Base-by-base conservation (phyloP, 2,888 invertebrate genomes). In the Pediacus dermestoides region DNA sequence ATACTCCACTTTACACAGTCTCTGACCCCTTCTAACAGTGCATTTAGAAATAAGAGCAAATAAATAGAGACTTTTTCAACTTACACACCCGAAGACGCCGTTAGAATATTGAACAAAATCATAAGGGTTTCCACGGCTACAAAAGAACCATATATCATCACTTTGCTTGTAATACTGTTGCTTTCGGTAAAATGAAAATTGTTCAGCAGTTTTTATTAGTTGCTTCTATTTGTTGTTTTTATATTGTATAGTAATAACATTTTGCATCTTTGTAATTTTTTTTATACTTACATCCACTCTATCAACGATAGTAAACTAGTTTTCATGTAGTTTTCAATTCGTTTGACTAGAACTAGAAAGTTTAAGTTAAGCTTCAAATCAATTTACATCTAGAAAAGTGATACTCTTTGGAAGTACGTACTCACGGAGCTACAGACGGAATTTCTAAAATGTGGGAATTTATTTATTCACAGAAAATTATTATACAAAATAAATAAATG, bases 101-200 rank as follows among this genome's bases (percentile, higher is more conserved):
- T 54, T 50, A 54, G 58, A 58, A 58, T 58, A 58, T 57, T 58
- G 57, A 58, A 55, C 49, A 39, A 48, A 50, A 50, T 53, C 56
- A 55, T 53, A 55, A 56, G 56, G 52, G 52, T 52, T 48, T 45
- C 49, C 50, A 51, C 51, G 46, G 52, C 53, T 53, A 48, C 53
- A 16, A 44, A 14, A 18, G 15, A 7, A 50, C 53, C 44, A 55
- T 56, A 54, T 53, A 54, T 54, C 55, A 55, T 52, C 54, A 53
- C 54, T 56, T 54, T 56, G 54, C 48, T 53, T 53, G 52, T 53
- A 51, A 50, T 51, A 50, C 49, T 46, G 45, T 42, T 42, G 44
- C 43, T n/a, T n/a, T n/a, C n/a, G n/a, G n/a, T n/a, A n/a, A 46
- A 53, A 55, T 50, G 53, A 48, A 46, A 45, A 48, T 55, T 53